Conservation (phyloP, 2,797 vertebrate species). For the Gymnothorax reevesii region DNA sequence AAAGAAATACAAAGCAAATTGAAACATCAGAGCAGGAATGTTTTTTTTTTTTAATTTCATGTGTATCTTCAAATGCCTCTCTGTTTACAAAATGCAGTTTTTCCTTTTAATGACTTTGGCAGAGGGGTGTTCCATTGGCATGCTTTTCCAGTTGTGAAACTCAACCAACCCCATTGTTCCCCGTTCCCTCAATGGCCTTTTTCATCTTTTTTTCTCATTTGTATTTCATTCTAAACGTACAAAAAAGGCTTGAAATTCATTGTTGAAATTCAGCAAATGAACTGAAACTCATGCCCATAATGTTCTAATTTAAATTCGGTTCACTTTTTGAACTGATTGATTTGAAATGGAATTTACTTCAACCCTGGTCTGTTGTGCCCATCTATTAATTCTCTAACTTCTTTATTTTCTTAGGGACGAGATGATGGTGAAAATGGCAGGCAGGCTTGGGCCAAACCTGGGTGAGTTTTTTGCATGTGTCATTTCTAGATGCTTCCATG, state of each 20-base stretch:
- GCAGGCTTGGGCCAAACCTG: conserved; percentile 87
- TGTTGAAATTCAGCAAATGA: neutral
- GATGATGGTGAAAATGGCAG: conserved; percentile 79
- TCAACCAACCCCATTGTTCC: conserved; percentile 58
- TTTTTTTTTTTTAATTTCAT: neutral
- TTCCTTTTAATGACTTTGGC: neutral
- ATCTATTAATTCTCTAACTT: neutral
- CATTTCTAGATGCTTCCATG: neutral
- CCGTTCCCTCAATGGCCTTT: neutral
- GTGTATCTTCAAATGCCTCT: neutral
- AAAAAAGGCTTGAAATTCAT: neutral
- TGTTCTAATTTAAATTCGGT: neutral
- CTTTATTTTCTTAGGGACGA: conserved; percentile 71
- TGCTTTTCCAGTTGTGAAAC: conserved; percentile 63
- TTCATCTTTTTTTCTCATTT: neutral
- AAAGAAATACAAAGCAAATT: too few species aligned
- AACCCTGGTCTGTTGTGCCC: conserved; percentile 2
- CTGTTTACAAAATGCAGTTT: neutral
- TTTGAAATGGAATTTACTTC: conserved; percentile 7
- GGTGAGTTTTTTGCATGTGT: conserved; percentile 72
- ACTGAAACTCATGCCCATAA: neutral
- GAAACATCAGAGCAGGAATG: too few species aligned
- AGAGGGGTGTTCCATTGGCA: conserved; percentile 10
- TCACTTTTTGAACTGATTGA: conserved; percentile 11
- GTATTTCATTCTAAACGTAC: neutral